A percentile compares a stretch with the other conserved stretches of the same genome.
Evolutionary conservation across 2,888 invertebrate genomes (phyloP).

Genomic region (Cephalotes varians): DNA sequence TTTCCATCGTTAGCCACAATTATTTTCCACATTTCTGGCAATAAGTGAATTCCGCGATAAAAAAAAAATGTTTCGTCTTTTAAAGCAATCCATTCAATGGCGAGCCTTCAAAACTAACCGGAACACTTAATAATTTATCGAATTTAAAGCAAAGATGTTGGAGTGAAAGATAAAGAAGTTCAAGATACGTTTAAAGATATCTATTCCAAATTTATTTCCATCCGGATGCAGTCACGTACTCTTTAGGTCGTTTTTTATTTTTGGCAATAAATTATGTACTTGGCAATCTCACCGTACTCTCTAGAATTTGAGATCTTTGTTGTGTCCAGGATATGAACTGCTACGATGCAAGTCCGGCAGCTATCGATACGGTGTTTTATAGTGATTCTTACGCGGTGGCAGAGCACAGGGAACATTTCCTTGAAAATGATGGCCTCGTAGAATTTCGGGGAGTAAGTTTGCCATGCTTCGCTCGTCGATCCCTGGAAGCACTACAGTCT

Average conservation of each 20-base stretch:
- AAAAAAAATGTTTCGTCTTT: no score
- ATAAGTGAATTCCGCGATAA: no score
- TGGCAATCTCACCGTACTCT: constrained; percentile 86
- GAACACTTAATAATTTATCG: neutral
- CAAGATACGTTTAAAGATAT: neutral
- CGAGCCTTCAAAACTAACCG: no score
- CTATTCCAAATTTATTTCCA: neutral
- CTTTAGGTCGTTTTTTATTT: neutral
- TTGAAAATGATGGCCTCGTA: constrained; percentile 92
- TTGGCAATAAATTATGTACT: neutral
- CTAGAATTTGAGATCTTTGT: constrained; percentile 88
- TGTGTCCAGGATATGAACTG: constrained; percentile 88
- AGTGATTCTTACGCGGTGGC: constrained; percentile 91
- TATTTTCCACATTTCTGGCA: no score
- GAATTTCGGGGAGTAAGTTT: constrained; percentile 89
- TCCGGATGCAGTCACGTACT: neutral
- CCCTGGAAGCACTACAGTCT: constrained; percentile 53
- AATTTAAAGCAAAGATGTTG: neutral
- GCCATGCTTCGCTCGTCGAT: constrained; percentile 62
- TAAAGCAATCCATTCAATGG: no score
- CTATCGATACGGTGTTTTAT: constrained; percentile 83
- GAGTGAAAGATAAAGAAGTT: neutral
- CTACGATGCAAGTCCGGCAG: constrained; percentile 86
- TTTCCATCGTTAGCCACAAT: no score
- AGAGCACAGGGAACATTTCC: constrained; percentile 94